phyloP scores from a whole-genome alignment of 2,888 invertebrate genomes.

The Itoplectis maculator region DNA sequence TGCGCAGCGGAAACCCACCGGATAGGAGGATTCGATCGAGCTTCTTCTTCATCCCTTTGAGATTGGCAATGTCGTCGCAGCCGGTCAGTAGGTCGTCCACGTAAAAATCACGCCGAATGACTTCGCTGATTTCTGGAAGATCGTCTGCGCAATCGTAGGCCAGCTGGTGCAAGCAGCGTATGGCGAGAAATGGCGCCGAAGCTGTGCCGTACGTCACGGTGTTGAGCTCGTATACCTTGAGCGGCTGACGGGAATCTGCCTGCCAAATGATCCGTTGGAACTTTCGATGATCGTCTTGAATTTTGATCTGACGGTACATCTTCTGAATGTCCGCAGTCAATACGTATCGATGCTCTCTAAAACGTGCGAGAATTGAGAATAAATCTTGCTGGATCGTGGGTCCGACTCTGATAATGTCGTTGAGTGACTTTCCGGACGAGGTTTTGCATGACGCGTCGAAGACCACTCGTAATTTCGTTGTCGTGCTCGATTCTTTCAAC shows the following conservation, averaged over 20 bases:
- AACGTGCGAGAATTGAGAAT: background rate
- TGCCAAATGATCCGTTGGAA: background rate
- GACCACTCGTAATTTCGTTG: conserved; percentile 75
- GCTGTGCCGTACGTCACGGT: conserved; percentile 57
- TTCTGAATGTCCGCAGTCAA: conserved; percentile 35
- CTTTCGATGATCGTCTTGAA: background rate
- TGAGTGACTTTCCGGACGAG: conserved; percentile 60
- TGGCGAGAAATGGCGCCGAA: conserved; percentile 57
- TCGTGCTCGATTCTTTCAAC: conserved; percentile 67
- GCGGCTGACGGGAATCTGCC: no score
- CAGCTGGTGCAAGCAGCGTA: conserved; percentile 57
- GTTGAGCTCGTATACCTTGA: conserved; percentile 63
- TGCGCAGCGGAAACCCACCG: conserved; percentile 75
- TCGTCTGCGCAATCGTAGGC: conserved; percentile 47
- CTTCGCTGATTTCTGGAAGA: conserved; percentile 50
- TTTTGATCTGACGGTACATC: conserved; percentile 50
- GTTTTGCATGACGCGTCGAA: conserved; percentile 74
- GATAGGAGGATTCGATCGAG: no score
- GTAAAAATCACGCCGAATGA: conserved; percentile 63
- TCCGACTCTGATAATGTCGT: conserved; percentile 42
- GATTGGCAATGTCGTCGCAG: no score
- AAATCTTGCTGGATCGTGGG: conserved; percentile 49
- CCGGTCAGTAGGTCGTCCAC: conserved; percentile 69
- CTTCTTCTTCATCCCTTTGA: no score
- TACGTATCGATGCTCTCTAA: background rate